Conservation (phyloP, 2,113 vertebrate species). For the Polypterus bichir region DNA sequence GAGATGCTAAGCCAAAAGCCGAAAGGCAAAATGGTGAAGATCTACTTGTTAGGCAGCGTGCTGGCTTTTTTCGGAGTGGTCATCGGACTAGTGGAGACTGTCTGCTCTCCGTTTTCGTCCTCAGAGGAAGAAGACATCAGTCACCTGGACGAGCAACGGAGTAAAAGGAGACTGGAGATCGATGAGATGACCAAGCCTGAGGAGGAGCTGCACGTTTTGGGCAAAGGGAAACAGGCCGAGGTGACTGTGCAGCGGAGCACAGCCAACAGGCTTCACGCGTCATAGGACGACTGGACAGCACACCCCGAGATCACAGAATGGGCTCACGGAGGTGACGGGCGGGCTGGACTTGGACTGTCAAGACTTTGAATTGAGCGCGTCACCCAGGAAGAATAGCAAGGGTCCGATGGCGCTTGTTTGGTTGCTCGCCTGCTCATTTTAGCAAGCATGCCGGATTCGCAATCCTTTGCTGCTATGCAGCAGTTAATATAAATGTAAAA, state of each 20-base stretch:
- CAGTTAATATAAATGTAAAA: constrained; percentile 18
- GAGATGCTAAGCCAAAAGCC: constrained; percentile 67
- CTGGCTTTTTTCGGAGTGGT: constrained; percentile 65
- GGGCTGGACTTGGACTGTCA: neutral
- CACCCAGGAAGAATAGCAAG: no score
- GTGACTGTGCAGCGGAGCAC: constrained; percentile 24
- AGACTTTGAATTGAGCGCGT: no score
- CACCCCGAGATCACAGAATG: constrained; percentile 3
- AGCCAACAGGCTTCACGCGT: constrained; percentile 55
- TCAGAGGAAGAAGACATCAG: constrained; percentile 32
- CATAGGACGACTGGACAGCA: constrained; percentile 26
- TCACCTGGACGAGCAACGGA: neutral
- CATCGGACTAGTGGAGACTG: constrained; percentile 59
- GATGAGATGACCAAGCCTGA: neutral
- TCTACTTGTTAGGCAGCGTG: constrained; percentile 74
- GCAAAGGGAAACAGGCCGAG: neutral
- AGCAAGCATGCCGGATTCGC: constrained; percentile 3
- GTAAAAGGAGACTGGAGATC: neutral
- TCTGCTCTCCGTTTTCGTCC: constrained; percentile 58
- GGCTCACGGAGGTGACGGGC: constrained; percentile 15
- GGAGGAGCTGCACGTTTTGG: constrained; percentile 18
- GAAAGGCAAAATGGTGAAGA: constrained; percentile 58
- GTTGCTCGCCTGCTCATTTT: constrained; percentile 3
- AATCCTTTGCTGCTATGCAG: constrained; percentile 55
- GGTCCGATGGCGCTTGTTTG: no score